Percentiles rank a stretch among this genome's conserved stretches.
These are phyloP conservation scores for Charanyca ferruginea DNA, from an alignment of 2,888 invertebrate species.

Conservation along the genomic window DNA sequence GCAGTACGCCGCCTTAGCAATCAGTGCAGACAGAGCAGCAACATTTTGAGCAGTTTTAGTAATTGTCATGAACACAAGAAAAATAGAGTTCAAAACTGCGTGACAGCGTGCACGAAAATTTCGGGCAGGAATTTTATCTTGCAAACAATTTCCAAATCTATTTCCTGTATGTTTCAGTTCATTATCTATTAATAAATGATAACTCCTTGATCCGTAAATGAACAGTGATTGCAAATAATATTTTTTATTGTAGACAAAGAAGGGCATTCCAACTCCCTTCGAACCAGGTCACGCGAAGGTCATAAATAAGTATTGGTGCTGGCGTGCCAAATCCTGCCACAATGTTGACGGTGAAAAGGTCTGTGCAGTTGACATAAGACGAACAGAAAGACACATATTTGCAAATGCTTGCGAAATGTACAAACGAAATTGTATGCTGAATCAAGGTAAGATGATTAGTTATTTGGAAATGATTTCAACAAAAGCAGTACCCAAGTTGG, in stretches of 20 bases:
- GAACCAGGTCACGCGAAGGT: conserved; percentile 56
- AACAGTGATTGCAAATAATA: background rate
- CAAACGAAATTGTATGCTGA: conserved; percentile 74
- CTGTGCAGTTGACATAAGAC: conserved; percentile 73
- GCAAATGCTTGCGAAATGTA: conserved; percentile 71
- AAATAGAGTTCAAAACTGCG: no score
- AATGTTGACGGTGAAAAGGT: conserved; percentile 42
- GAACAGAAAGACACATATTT: conserved; percentile 65
- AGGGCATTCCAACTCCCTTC: conserved; percentile 19
- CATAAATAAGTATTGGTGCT: conserved; percentile 80
- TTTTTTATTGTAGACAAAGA: background rate
- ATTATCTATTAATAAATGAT: no score
- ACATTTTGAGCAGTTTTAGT: no score
- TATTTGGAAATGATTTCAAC: background rate
- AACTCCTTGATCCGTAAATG: no score
- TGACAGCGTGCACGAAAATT: no score
- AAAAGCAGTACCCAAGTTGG: no score
- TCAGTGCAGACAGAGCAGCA: no score
- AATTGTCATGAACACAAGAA: no score
- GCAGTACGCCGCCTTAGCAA: no score
- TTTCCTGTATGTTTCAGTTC: no score
- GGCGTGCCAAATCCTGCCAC: conserved; percentile 73
- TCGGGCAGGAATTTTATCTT: no score
- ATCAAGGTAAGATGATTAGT: conserved; percentile 65
- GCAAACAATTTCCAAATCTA: no score